Percentiles rank a stretch among this genome's conserved stretches.
These are phyloP conservation scores for Lagria hirta DNA, from an alignment of 2,888 invertebrate species.

Conservation along the genomic window DNA sequence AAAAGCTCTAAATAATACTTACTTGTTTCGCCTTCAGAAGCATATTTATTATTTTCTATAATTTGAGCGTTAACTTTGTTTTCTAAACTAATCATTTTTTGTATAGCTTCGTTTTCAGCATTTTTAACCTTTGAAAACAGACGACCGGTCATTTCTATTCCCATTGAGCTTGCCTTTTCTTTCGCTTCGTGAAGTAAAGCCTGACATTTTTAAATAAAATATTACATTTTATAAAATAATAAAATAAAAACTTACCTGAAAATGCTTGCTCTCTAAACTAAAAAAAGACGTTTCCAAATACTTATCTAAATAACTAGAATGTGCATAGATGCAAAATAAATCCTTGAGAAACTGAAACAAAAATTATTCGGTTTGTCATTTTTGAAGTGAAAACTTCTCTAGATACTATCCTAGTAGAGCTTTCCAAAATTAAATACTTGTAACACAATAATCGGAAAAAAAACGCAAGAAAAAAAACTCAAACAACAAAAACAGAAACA, in stretches of 20 bases:
- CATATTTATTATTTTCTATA: conserved; percentile 43
- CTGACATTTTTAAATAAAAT: conserved; percentile 43
- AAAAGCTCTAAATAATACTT: conserved; percentile 26
- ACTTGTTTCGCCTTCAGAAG: conserved; percentile 38
- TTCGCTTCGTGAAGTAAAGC: conserved; percentile 74
- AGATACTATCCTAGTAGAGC: no score
- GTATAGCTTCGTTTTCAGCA: conserved; percentile 52
- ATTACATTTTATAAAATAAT: background rate
- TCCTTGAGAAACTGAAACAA: conserved; percentile 70
- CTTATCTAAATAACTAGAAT: conserved; percentile 83
- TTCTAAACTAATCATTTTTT: conserved; percentile 51
- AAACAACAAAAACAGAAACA: no score
- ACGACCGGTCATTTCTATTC: conserved; percentile 65
- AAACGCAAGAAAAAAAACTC: no score
- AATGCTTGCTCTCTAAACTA: conserved; percentile 60
- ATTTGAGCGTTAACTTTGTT: conserved; percentile 50
- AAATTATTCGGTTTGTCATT: conserved; percentile 21
- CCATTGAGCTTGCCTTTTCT: conserved; percentile 71
- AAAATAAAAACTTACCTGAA: conserved; percentile 59
- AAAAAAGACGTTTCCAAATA: conserved; percentile 85
- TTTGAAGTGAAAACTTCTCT: no score
- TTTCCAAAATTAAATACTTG: no score
- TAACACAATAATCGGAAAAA: no score
- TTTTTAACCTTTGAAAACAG: conserved; percentile 46
- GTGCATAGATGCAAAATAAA: conserved; percentile 78